These are phyloP conservation scores for Serrognathus titanus DNA, from an alignment of 2,888 invertebrate genomes.

Conservation along the genomic window DNA sequence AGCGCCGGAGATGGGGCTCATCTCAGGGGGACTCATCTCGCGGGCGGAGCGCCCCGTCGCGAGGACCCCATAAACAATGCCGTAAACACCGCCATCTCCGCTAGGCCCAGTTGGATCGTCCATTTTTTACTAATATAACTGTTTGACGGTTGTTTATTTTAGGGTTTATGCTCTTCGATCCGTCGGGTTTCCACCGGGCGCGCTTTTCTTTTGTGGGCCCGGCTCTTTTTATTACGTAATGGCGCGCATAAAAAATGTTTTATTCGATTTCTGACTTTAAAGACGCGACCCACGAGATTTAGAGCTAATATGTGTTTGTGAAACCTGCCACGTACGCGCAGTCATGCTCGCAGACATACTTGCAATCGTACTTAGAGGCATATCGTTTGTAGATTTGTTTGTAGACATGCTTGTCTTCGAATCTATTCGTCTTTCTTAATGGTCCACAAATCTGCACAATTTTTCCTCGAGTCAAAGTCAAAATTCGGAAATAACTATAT, in stretches of 20 bases:
- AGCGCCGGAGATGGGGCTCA: slow-evolving; percentile 27
- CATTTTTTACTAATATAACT: slow-evolving; percentile 43
- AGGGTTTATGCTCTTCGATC: slow-evolving; percentile 36
- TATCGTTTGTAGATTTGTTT: no score
- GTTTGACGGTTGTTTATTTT: slow-evolving; percentile 45
- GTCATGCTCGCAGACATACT: no score
- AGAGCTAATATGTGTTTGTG: no score
- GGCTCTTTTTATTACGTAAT: slow-evolving; percentile 9
- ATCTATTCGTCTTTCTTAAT: no score
- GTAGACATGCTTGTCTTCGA: no score
- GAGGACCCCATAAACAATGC: slow-evolving; percentile 44
- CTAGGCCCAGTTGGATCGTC: slow-evolving; percentile 33
- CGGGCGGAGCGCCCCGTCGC: slow-evolving; percentile 31
- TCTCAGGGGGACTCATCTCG: slow-evolving; percentile 29
- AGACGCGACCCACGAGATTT: not conserved
- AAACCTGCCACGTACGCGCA: no score
- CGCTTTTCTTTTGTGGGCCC: slow-evolving; percentile 19
- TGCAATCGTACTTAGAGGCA: no score
- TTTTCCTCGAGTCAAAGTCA: no score
- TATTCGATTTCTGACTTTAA: slow-evolving; percentile 1
- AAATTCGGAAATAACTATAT: no score
- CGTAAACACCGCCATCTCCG: slow-evolving; percentile 39
- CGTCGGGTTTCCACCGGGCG: slow-evolving; percentile 16
- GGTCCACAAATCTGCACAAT: no score
- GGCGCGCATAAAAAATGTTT: not conserved